These are phyloP conservation scores for Myiotriccus ornatus DNA, from an alignment of 2,797 vertebrate genomes.

Conservation along the genomic window DNA sequence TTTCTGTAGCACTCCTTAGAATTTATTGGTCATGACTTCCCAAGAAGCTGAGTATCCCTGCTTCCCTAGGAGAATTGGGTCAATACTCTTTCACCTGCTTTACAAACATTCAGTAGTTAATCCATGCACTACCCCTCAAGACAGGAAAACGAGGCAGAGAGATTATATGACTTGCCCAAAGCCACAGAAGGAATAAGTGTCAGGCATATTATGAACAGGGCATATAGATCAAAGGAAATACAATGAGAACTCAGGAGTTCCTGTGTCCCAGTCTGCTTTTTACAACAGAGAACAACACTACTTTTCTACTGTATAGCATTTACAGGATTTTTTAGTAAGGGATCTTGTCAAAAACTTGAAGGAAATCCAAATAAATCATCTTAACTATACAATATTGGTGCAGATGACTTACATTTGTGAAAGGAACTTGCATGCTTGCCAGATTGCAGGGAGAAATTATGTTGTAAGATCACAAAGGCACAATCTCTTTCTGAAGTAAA, in stretches of 20 bases:
- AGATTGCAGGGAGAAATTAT: not conserved
- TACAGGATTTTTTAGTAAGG: not conserved
- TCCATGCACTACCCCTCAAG: slow-evolving; percentile 28
- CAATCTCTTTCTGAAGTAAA: not conserved
- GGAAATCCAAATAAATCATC: slow-evolving; percentile 27
- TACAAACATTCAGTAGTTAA: slow-evolving; percentile 33
- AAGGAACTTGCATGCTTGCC: not conserved
- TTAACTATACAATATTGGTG: not conserved
- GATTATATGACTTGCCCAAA: slow-evolving; percentile 54
- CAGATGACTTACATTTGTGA: not conserved
- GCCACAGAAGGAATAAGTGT: slow-evolving; percentile 42
- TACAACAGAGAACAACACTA: not conserved
- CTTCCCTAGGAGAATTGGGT: not conserved
- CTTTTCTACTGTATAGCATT: not conserved
- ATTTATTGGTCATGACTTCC: not conserved
- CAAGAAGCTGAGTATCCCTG: not conserved
- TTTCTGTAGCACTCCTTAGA: not conserved
- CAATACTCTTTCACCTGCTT: slow-evolving; percentile 39
- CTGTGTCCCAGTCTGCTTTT: not conserved
- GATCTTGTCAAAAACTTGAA: slow-evolving; percentile 28
- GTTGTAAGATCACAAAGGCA: not conserved
- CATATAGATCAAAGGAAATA: slow-evolving; percentile 40
- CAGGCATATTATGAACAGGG: slow-evolving; percentile 16
- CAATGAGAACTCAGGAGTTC: slow-evolving; percentile 24
- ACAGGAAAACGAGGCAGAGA: slow-evolving; percentile 5